Evolutionary conservation across 2,113 vertebrate species (phyloP).

Genomic region (Struthio camelus): DNA sequence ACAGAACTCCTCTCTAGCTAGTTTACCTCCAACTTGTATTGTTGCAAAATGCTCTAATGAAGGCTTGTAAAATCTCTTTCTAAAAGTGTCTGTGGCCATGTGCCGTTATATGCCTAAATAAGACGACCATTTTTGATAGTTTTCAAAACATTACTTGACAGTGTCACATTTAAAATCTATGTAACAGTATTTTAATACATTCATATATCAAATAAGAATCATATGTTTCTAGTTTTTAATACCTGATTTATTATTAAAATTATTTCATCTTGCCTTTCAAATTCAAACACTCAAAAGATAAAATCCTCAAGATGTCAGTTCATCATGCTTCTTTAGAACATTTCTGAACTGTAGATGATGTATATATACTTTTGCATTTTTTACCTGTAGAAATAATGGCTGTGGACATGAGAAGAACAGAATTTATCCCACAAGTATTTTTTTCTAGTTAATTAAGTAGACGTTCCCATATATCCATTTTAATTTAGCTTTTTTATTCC

Average conservation of each 20-base stretch:
- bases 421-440: background rate
- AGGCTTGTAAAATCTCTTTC: background rate
- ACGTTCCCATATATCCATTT: background rate
- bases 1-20: background rate
- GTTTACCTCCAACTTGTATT: background rate
- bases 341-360: background rate
- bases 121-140: background rate
- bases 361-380: background rate
- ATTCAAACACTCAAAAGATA: background rate
- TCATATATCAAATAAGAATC: background rate
- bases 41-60: background rate
- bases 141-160: background rate
- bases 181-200: background rate
- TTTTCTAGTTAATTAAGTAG: slow-evolving; percentile 21
- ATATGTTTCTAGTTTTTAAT: background rate
- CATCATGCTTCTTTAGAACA: background rate
- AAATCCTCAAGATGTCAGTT: background rate
- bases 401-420: background rate
- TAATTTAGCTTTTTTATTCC: slow-evolving; percentile 5
- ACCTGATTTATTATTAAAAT: background rate
- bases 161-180: background rate
- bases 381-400: background rate
- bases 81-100: background rate
- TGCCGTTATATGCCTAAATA: background rate
- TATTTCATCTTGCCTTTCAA: background rate